A percentile compares a stretch with the other conserved stretches of the same genome.
phyloP scores from a whole-genome alignment of 2,888 invertebrate genomes.

The Bimastos eiseni region DNA sequence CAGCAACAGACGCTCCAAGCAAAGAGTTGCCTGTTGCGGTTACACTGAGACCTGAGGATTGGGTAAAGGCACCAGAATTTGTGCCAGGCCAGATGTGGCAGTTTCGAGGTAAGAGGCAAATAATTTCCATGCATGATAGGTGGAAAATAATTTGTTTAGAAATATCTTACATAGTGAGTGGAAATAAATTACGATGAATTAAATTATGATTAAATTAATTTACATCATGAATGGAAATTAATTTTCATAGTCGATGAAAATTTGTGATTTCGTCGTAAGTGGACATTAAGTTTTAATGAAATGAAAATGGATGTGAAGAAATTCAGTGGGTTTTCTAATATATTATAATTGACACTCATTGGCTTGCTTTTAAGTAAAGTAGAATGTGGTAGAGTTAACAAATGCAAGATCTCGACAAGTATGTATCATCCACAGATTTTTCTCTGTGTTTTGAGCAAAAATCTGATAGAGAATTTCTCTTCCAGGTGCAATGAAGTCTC shows the following conservation, averaged over 20 bases:
- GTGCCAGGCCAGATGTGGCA: conserved; percentile 60
- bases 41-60: conserved; percentile 51
- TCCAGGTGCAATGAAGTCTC: conserved; percentile 13
- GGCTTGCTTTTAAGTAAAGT: not conserved
- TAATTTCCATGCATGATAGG: not conserved
- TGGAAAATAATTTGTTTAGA: not conserved
- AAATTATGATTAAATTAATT: no score
- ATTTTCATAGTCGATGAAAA: not conserved
- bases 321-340: no score
- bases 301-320: no score
- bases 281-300: not conserved
- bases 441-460: no score
- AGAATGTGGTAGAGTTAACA: not conserved
- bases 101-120: conserved; percentile 48
- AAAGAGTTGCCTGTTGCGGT: not conserved
- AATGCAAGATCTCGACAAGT: not conserved
- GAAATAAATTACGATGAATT: no score
- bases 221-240: conserved; percentile 22
- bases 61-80: conserved; percentile 65
- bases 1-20: not conserved
- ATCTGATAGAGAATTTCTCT: not conserved
- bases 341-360: not conserved
- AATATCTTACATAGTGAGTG: not conserved
- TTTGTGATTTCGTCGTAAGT: not conserved
- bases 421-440: no score